A percentile compares a stretch with the other conserved stretches of the same genome.
phyloP scores from a whole-genome alignment of 1,140 invertebrate genomes.

The Drosophila aff. region DNA sequence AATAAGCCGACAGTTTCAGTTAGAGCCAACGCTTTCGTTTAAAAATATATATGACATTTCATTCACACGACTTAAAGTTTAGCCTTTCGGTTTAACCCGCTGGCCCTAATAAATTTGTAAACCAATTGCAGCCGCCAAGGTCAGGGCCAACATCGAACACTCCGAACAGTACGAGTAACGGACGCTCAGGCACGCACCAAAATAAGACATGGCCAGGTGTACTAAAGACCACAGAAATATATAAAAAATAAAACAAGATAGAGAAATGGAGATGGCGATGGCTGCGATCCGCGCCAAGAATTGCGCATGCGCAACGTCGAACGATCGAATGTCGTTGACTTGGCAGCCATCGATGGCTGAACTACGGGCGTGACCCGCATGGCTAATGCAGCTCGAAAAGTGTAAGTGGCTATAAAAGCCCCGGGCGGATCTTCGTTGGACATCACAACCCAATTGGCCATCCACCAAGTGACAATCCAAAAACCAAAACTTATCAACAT shows the following conservation, averaged over 20 bases:
- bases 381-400: conserved; percentile 50
- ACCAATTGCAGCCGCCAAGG: conserved; percentile 61
- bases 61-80: conserved; percentile 16
- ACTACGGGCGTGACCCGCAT: conserved; percentile 58
- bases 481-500: conserved; percentile 62
- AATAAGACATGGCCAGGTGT: conserved; percentile 52
- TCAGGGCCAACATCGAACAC: conserved; percentile 58
- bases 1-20: conserved; percentile 8
- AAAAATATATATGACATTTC: conserved; percentile 24
- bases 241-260: background rate
- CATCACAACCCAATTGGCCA: conserved; percentile 77
- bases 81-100: conserved; percentile 58
- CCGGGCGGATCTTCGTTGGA: conserved; percentile 28
- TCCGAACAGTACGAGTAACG: conserved; percentile 51
- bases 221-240: conserved; percentile 21
- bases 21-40: background rate
- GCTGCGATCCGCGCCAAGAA: conserved; percentile 63
- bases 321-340: conserved; percentile 70
- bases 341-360: conserved; percentile 55
- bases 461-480: conserved; percentile 59
- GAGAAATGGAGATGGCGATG: background rate
- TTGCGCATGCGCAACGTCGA: conserved; percentile 79
- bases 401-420: conserved; percentile 78
- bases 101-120: conserved; percentile 29
- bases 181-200: conserved; percentile 69